Evolutionary conservation across 2,113 vertebrate species (phyloP).

Genomic region (Taxidea taxus): DNA sequence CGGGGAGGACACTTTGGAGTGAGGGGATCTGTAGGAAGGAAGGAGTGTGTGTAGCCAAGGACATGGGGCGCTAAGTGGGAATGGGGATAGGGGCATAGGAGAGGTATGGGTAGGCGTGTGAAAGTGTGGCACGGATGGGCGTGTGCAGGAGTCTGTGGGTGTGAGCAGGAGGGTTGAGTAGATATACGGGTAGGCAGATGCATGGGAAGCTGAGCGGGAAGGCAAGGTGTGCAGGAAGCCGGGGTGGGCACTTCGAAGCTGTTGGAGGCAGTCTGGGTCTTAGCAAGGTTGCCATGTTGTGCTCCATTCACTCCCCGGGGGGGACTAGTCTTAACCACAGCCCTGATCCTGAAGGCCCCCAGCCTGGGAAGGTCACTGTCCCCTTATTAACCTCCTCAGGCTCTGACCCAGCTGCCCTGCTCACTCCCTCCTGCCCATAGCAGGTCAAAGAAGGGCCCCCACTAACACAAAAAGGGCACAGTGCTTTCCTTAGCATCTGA

Average conservation of each 20-base stretch:
- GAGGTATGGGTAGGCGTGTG: background rate
- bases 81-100: too few species aligned
- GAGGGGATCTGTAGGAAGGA: background rate
- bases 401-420: background rate
- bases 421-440: background rate
- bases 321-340: background rate
- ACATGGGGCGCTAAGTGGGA: too few species aligned
- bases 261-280: background rate
- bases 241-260: background rate
- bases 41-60: too few species aligned
- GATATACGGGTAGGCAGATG: background rate
- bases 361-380: background rate
- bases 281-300: accelerated
- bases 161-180: background rate
- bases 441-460: background rate
- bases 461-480: background rate
- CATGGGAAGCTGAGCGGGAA: too few species aligned
- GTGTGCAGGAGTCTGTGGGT: background rate
- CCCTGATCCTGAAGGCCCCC: background rate
- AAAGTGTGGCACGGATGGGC: background rate
- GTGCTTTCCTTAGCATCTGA: background rate
- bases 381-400: background rate
- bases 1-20: too few species aligned
- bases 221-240: too few species aligned
- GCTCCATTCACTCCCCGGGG: background rate